Base-by-base conservation (phyloP, 2,113 vertebrate genomes). In the Elephantulus edwardii region DNA sequence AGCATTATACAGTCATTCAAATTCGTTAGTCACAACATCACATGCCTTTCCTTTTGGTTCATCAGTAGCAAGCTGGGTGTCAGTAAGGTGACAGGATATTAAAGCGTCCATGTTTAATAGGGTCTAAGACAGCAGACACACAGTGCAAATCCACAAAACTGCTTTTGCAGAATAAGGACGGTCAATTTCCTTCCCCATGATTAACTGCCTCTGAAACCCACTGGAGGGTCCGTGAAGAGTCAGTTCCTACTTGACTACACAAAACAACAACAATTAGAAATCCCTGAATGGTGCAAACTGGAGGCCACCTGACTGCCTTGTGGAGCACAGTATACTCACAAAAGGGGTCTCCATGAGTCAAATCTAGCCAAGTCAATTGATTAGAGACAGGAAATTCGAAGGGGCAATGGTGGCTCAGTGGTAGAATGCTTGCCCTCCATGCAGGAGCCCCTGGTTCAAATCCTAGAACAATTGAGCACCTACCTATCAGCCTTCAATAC, bases 11-110 rank as follows among this genome's bases (percentile, higher is more conserved):
- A 2, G 8, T 88, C 72, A 84, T 93, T 93, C 78, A 14, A 3
- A 75, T 92, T 71, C 89, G 56, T 82, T 80, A 62, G 77, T 89
- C 86, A 62, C 84, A 76, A 50, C 58, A 72, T n/a, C 58, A 75
- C 3, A 8, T 35, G 46, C 83, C 83, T 95, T 89, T 72, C 90
- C 80, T 90, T 91, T 94, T 75, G 75, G 88, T 33, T 80, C 56
- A 50, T 80, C 48, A 72, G 80, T 85, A 91, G 95, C 89, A 92
- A 91, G 64, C 30, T 26, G 62, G 68, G 87, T 84, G 44, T 87
- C 91, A 46, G 48, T 85, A 85, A 95, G 71, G 84, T 77, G 84
- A 91, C 89, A 83, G 62, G 90, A 95, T 54, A 88, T 48, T 92
- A 93, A 94, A 92, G 88, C 33, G 22, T 68, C 70, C n/a, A 26